phyloP scores from a whole-genome alignment of 2,888 invertebrate species.

The Craniophora ligustri region DNA sequence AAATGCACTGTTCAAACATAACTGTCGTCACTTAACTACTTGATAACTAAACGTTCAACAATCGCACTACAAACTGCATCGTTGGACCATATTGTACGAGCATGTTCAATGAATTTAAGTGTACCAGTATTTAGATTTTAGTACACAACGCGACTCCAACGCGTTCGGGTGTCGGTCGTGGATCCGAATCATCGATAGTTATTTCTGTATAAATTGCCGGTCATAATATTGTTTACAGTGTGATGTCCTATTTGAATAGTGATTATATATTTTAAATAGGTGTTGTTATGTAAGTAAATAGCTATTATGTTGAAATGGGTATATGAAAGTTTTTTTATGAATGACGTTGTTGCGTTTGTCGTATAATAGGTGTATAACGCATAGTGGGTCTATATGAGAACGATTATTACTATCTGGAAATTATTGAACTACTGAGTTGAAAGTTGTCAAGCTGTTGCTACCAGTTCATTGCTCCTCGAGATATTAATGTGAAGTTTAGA shows the following conservation, averaged over 20 bases:
- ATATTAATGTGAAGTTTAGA: too few species aligned
- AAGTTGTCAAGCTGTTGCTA: too few species aligned
- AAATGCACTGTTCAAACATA: background rate
- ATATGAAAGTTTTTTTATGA: background rate
- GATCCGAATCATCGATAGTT: background rate
- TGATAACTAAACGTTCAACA: background rate
- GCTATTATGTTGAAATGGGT: conserved; percentile 16
- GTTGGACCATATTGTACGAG: background rate
- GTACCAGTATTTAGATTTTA: conserved; percentile 1
- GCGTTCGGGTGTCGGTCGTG: conserved; percentile 16
- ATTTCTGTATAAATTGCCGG: background rate
- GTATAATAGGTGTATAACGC: too few species aligned
- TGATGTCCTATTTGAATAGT: conserved; percentile 19
- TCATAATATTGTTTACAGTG: conserved; percentile 16
- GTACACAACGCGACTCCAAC: conserved; percentile 11
- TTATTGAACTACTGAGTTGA: too few species aligned
- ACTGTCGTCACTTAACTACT: too few species aligned
- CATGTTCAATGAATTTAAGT: background rate
- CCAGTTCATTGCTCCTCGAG: too few species aligned
- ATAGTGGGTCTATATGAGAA: background rate
- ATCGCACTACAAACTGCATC: background rate
- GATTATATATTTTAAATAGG: conserved; percentile 21
- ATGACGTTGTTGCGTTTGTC: background rate
- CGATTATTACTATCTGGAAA: background rate
- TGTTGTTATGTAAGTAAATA: conserved; percentile 14